Evolutionary conservation across 2,113 vertebrate species (phyloP).

Genomic region (Oncorhynchus tshawytscha): DNA sequence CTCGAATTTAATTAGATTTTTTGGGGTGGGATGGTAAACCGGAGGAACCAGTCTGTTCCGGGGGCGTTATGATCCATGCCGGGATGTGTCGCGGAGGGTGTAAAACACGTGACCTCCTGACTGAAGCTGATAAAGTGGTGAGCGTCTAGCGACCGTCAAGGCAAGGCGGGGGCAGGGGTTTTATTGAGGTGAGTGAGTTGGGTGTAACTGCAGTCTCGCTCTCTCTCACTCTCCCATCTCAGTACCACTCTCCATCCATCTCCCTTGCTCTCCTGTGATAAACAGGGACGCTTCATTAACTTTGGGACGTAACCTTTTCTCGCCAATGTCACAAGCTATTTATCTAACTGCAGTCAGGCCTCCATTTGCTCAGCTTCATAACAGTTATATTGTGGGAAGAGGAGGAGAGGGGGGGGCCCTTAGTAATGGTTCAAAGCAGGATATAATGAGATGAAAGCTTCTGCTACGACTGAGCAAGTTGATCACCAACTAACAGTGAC

Average conservation of each 20-base stretch:
- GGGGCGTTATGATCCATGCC: slow-evolving; percentile 19
- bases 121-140: slow-evolving; percentile 46
- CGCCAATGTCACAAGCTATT: slow-evolving; percentile 12
- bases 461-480: too few relatives aligned
- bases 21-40: background rate
- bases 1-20: slow-evolving; percentile 35
- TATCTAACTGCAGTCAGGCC: slow-evolving; percentile 15
- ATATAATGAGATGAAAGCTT: background rate
- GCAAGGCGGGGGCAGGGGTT: slow-evolving; percentile 5
- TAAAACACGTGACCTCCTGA: slow-evolving; percentile 46
- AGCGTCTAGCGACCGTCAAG: slow-evolving; percentile 15
- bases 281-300: slow-evolving; percentile 54
- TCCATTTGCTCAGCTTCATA: background rate
- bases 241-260: background rate
- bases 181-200: slow-evolving; percentile 25
- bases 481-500: too few relatives aligned
- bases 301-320: slow-evolving; percentile 29
- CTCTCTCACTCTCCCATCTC: background rate
- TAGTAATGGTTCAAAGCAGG: background rate
- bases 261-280: slow-evolving; percentile 30
- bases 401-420: background rate
- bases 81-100: slow-evolving; percentile 22
- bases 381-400: background rate
- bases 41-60: background rate
- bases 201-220: slow-evolving; percentile 29